Evolutionary conservation across 2,888 invertebrate species (phyloP).

Genomic region (Crioceris asparagi): DNA sequence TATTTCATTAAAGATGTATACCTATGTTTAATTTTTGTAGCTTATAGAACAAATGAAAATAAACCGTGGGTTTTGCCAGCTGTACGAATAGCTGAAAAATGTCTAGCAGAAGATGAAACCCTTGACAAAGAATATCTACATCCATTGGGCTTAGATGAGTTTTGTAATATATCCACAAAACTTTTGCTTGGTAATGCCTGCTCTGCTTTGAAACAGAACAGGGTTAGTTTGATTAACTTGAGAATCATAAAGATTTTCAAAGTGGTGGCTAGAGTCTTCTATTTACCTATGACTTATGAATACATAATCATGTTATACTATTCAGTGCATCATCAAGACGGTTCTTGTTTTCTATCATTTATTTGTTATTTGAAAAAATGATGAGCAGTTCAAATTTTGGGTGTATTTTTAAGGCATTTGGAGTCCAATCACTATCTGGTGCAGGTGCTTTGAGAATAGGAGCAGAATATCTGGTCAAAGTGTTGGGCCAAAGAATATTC

Average conservation of each 20-base stretch:
- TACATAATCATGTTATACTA: too few relatives aligned
- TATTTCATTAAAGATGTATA: neutral
- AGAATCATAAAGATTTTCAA: too few relatives aligned
- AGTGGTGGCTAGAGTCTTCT: too few relatives aligned
- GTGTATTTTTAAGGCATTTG: slow-evolving; percentile 61
- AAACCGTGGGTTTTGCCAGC: slow-evolving; percentile 98
- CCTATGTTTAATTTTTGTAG: slow-evolving; percentile 45
- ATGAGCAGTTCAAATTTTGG: too few relatives aligned
- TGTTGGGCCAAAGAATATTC: slow-evolving; percentile 57
- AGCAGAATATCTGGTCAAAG: slow-evolving; percentile 72
- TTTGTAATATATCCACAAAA: slow-evolving; percentile 66
- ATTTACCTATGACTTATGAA: too few relatives aligned
- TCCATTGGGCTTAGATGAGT: slow-evolving; percentile 70
- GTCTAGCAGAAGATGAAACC: slow-evolving; percentile 67
- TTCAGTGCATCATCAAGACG: too few relatives aligned
- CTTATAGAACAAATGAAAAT: slow-evolving; percentile 84
- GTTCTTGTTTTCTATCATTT: too few relatives aligned
- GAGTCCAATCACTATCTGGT: slow-evolving; percentile 87
- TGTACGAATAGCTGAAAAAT: slow-evolving; percentile 78
- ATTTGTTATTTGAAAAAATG: too few relatives aligned
- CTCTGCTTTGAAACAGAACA: slow-evolving; percentile 56
- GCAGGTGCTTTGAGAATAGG: slow-evolving; percentile 87
- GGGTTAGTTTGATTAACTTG: slow-evolving; percentile 48
- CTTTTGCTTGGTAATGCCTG: slow-evolving; percentile 80
- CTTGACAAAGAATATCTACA: slow-evolving; percentile 94